Conservation (phyloP, 2,113 vertebrate species). For the Corythoichthys intestinalis region DNA sequence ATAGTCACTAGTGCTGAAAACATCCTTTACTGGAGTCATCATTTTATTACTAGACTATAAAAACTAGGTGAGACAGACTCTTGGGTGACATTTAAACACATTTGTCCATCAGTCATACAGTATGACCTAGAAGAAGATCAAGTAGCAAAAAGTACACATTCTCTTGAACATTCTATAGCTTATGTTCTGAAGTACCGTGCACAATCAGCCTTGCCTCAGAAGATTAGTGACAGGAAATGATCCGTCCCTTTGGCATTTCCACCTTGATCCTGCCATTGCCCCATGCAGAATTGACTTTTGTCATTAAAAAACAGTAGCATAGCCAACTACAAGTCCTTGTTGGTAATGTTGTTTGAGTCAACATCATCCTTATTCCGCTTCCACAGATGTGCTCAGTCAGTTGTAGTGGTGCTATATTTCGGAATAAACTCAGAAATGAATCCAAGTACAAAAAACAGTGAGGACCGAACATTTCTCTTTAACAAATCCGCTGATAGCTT, state of each 20-base stretch:
- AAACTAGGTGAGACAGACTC: conserved; percentile 7
- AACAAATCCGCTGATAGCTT: conserved; percentile 19
- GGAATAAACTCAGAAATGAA: neutral
- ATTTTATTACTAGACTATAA: neutral
- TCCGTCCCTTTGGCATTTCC: conserved; percentile 64
- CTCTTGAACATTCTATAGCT: conserved; percentile 12
- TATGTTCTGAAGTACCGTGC: conserved; percentile 36
- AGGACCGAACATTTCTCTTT: neutral
- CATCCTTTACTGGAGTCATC: neutral
- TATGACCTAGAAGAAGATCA: neutral
- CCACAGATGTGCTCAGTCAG: neutral
- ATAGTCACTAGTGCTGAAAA: neutral
- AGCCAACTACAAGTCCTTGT: neutral
- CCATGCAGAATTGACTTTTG: conserved; percentile 14
- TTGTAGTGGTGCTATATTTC: neutral
- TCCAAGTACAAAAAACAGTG: neutral
- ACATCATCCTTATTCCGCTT: neutral
- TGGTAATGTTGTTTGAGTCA: neutral
- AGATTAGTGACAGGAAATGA: conserved; percentile 61
- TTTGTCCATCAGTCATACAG: neutral
- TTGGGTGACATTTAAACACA: conserved; percentile 1
- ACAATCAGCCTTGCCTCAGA: conserved; percentile 40
- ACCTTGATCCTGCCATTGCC: conserved; percentile 43
- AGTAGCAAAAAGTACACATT: neutral
- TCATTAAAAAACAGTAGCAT: conserved; percentile 6